Percentiles rank a stretch among this genome's conserved stretches.
Conservation (phyloP, 1,140 invertebrate species). For the Drosophila melanica region DNA sequence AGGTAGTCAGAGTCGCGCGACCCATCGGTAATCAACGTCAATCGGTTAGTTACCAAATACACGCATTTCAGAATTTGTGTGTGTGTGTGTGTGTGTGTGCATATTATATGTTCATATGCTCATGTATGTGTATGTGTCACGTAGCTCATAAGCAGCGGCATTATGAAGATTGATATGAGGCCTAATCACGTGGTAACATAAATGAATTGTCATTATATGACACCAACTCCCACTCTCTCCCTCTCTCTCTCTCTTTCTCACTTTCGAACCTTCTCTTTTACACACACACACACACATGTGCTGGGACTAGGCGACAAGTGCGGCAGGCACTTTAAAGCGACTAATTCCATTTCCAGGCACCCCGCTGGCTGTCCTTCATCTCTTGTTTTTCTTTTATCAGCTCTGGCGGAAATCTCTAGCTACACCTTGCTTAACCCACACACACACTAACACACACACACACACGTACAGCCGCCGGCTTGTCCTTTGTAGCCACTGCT, state of each 20-base stretch:
- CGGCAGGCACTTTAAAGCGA: conserved; percentile 48
- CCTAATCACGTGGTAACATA: conserved; percentile 79
- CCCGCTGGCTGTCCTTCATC: conserved; percentile 10
- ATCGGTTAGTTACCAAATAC: conserved; percentile 62
- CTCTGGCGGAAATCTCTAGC: conserved; percentile 68
- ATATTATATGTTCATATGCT: background rate
- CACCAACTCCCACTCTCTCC: conserved; percentile 10
- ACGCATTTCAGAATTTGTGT: conserved; percentile 9
- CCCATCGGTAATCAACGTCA: conserved; percentile 57
- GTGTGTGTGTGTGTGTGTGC: conserved; percentile 37
- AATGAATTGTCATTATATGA: conserved; percentile 74
- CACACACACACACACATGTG: conserved; percentile 13
- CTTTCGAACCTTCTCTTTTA: background rate
- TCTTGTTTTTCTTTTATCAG: conserved; percentile 46
- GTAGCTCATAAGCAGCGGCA: conserved; percentile 62
- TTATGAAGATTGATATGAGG: conserved; percentile 74
- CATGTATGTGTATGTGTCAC: conserved; percentile 51
- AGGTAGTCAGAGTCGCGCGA: conserved; percentile 71
- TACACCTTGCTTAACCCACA: conserved; percentile 60
- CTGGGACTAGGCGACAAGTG: conserved; percentile 52
- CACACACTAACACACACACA: conserved; percentile 13
- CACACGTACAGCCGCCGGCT: conserved; percentile 25
- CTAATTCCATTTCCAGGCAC: conserved; percentile 48
- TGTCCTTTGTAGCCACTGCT: conserved; percentile 57
- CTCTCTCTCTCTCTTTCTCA: conserved; percentile 1